phyloP scores from a whole-genome alignment of 2,888 invertebrate genomes.

The Ophion costatus region DNA sequence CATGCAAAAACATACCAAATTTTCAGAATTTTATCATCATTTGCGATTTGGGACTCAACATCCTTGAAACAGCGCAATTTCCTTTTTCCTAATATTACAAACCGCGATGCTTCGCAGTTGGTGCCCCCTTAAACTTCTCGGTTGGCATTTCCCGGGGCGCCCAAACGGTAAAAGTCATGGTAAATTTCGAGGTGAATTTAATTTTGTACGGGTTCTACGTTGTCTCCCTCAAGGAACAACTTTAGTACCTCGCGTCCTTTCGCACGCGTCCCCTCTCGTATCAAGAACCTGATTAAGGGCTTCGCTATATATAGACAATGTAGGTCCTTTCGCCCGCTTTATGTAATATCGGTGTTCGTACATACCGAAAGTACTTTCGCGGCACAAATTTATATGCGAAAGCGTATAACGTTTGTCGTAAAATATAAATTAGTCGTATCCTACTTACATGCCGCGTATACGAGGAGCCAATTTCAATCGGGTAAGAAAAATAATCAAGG shows the following conservation, averaged over 20 bases:
- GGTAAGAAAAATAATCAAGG: too few species aligned
- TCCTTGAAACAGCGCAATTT: too few species aligned
- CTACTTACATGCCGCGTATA: too few species aligned
- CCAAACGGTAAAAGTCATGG: constrained; percentile 57
- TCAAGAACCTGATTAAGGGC: constrained; percentile 66
- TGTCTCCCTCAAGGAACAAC: constrained; percentile 57
- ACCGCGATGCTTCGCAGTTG: constrained; percentile 4
- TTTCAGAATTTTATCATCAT: too few species aligned
- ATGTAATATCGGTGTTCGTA: constrained; percentile 42
- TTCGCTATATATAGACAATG: neutral
- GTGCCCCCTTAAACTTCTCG: constrained; percentile 1
- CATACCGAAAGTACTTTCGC: constrained; percentile 21
- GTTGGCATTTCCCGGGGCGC: constrained; percentile 15
- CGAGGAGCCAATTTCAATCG: too few species aligned
- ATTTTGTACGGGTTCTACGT: constrained; percentile 60
- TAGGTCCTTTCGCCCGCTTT: constrained; percentile 38
- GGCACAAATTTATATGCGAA: constrained; percentile 21
- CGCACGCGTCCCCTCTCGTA: constrained; percentile 53
- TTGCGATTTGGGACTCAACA: too few species aligned
- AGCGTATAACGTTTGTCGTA: neutral
- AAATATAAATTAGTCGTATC: neutral
- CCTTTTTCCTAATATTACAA: neutral
- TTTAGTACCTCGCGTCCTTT: constrained; percentile 58
- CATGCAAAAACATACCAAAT: too few species aligned
- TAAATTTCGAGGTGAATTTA: constrained; percentile 68